phyloP scores from a whole-genome alignment of 2,113 vertebrate species.

The Rhinogobius similis region DNA sequence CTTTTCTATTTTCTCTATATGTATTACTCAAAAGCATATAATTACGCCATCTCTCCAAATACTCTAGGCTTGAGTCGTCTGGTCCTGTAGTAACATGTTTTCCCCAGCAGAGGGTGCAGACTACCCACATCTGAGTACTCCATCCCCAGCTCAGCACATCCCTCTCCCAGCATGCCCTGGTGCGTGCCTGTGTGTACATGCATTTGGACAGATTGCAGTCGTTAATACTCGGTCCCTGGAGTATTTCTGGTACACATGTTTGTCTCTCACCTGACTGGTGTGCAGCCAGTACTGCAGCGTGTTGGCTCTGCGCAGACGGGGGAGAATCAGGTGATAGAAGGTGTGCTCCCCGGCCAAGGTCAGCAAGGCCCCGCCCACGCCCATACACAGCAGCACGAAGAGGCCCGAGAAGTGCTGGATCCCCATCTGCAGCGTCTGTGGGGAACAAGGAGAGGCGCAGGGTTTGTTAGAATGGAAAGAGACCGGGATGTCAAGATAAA shows the following conservation, averaged over 20 bases:
- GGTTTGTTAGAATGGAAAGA: neutral
- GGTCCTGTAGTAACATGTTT: slow-evolving; percentile 1
- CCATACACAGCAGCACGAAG: slow-evolving; percentile 91
- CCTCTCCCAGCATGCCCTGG: neutral
- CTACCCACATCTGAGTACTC: slow-evolving; percentile 9
- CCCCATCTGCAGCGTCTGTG: slow-evolving; percentile 92
- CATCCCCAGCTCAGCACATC: neutral
- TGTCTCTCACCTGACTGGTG: slow-evolving; percentile 86
- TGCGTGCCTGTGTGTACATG: neutral
- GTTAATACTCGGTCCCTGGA: neutral
- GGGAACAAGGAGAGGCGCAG: neutral
- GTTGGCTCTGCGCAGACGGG: slow-evolving; percentile 82
- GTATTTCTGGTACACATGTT: neutral
- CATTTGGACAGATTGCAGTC: slow-evolving; percentile 4
- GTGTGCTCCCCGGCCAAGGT: slow-evolving; percentile 86
- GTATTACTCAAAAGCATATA: neutral
- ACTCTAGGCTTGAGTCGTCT: neutral
- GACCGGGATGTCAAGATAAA: no score
- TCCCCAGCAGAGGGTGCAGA: slow-evolving; percentile 57
- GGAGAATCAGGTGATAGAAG: slow-evolving; percentile 88
- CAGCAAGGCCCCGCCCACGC: slow-evolving; percentile 88
- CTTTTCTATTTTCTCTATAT: neutral
- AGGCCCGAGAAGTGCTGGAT: slow-evolving; percentile 93
- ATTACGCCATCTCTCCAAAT: neutral
- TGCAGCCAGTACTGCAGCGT: slow-evolving; percentile 92